Base-by-base conservation (phyloP, 2,113 vertebrate species). In the Oryzias woworae region DNA sequence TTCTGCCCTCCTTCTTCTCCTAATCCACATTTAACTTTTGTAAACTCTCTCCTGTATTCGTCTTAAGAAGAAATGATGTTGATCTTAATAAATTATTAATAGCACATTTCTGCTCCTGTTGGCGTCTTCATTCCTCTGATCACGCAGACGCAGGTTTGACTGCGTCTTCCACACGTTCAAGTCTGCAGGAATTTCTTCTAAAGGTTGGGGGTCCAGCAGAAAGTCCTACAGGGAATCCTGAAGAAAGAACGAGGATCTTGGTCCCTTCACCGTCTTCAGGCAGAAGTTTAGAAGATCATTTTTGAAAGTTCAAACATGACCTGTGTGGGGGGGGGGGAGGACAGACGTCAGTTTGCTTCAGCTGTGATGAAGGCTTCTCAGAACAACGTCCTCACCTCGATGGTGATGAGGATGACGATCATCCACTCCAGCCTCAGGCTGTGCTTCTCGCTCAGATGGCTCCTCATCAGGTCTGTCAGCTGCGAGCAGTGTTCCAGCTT, bases 331-430 rank as follows among this genome's bases (percentile, higher is more conserved):
- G 15, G 31, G 36, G 12, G 10, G 36, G 12, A 36, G 36, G 10
- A 12, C 8, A 8, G 8, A 10, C 7, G 8, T 36, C 8, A 36
- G 36, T 36, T 1, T 2, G 36, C 12, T 36, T 36, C 36, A 8
- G 36, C 8, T 8, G 36, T 10, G 36, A 12, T 10, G 36, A 10
- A 2, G 36, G 13, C 16, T n/a, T 3, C 3, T 14, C 31, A 1
- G 15, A 17, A 5, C 5, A 36, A 15, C 16, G 4, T 56, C 13
- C 15, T 48, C 12, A 98, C 97, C 94, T 99, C 97, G 10, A 99
- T 98, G 17, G 97, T 94, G 81, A 99, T 99, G 18, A 99, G 94
- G 66, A 99, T 93, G 13, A 99, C 94, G 1, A 99, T 99, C 97
- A 99, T 99, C 96, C 97, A 98, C 82, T 99, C 97, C 3, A 99